A percentile compares a stretch with the other conserved stretches of the same genome.
Conservation (phyloP, 2,113 vertebrate genomes). For the Procavia capensis region DNA sequence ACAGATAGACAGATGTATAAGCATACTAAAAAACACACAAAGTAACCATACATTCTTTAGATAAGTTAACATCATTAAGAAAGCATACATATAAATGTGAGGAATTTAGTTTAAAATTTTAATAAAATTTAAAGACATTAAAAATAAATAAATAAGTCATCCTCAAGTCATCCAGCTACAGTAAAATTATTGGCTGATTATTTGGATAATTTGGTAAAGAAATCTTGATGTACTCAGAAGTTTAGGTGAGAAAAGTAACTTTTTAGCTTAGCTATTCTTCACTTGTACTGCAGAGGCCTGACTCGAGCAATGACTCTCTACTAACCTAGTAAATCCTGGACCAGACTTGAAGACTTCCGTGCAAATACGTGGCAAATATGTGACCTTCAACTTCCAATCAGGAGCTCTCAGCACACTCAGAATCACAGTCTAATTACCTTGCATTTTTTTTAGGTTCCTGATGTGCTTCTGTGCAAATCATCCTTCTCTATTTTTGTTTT, state of each 20-base stretch:
- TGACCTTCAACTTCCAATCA: not conserved
- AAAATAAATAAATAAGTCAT: not conserved
- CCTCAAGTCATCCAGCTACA: not conserved
- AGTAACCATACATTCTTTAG: not conserved
- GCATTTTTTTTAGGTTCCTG: not conserved
- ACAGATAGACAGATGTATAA: not conserved
- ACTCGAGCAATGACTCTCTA: not conserved
- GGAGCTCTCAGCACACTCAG: not conserved
- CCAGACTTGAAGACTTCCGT: not conserved
- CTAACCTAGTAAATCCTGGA: not conserved
- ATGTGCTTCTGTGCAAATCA: not conserved
- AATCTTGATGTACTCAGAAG: not conserved
- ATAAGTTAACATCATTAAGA: not conserved
- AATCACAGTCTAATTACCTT: not conserved
- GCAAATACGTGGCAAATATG: rapidly evolving
- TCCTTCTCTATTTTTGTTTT: not conserved
- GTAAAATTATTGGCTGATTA: not conserved
- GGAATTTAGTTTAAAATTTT: not conserved
- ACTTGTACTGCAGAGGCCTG: not conserved
- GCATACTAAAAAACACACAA: not conserved
- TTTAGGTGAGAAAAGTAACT: not conserved
- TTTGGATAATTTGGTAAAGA: not conserved
- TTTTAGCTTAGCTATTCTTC: not conserved
- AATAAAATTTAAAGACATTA: not conserved
- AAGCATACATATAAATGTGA: not conserved